phyloP scores from a whole-genome alignment of 2,797 vertebrate genomes.

The Lycodopsis pacificus region DNA sequence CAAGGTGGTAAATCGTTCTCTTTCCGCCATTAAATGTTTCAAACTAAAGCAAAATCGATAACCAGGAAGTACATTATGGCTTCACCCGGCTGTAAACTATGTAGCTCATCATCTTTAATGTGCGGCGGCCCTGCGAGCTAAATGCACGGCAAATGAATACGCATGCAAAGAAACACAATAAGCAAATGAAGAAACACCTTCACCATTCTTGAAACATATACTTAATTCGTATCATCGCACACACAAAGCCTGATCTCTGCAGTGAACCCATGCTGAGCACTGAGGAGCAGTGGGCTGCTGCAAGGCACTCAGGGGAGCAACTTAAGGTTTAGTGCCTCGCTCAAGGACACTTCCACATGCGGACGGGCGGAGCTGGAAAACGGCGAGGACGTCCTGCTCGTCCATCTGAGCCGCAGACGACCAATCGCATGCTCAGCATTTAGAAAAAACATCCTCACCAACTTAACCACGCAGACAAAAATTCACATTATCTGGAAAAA shows the following conservation, averaged over 20 bases:
- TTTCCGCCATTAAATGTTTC: slow-evolving; percentile 17
- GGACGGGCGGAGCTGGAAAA: too few species aligned
- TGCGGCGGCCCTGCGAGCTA: background rate
- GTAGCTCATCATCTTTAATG: slow-evolving; percentile 1
- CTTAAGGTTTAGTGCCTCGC: too few species aligned
- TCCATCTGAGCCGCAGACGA: too few species aligned
- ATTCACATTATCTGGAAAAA: background rate
- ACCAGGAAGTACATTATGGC: background rate
- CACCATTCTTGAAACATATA: background rate
- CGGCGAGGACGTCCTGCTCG: too few species aligned
- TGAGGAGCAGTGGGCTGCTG: too few species aligned
- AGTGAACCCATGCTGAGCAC: too few species aligned
- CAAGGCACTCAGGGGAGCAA: too few species aligned
- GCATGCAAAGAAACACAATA: background rate
- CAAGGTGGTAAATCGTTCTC: slow-evolving; percentile 38
- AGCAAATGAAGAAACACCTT: background rate
- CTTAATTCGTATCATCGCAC: too few species aligned
- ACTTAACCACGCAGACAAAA: background rate
- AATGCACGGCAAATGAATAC: background rate
- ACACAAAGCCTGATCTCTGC: too few species aligned
- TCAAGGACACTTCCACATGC: too few species aligned
- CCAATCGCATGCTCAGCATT: background rate
- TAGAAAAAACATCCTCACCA: too few species aligned
- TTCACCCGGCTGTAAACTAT: background rate
- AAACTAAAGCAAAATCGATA: slow-evolving; percentile 30